Evolutionary conservation across 2,888 invertebrate genomes (phyloP), one percentile per base, ranked within the genome.

Genomic region (Brenthis hecate): DNA sequence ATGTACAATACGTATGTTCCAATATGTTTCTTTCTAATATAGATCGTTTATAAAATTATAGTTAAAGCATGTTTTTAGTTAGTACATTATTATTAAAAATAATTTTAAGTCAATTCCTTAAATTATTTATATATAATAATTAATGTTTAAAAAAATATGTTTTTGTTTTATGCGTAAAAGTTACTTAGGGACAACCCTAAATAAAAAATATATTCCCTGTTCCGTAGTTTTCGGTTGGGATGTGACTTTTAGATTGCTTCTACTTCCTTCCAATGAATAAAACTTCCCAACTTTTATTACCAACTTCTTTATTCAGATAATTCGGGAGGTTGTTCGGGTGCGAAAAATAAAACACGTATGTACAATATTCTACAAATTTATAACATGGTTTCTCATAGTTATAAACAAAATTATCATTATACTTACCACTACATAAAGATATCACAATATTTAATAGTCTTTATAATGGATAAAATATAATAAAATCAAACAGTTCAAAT

Each of bases 361-460:
- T 73, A 65, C 66, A 74, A 73, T 65, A 83, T 81, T 85, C 85
- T 88, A 85, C 78, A 86, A 81, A 76, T 86, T 86, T 86, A 86
- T 89, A 87, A 88, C 85, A 86, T 85, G 85, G 73, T 82, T 83
- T 78, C 83, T 84, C 83, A 84, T 82, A 62, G 68, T 71, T 68
- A 70, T 73, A 70, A 85, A 85, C 83, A 83, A 84, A 80, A 81
- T 84, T 73, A 70, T 81, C 81, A 84, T 79, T 80, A 81, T 82
- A 83, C 82, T 83, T 85, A 83, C 19, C 19, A 19, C 75, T 82
- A 81, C 83, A 82, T 81, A 86, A 83, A 84, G 80, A 88, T 91
- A 91, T 91, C 91, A 91, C 91, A 91, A 89, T 91, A 91, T 85
- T 90, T 87, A 84, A 81, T 85, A 90, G 88, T 89, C 89, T 89